Conservation (phyloP, 2,797 vertebrate species). For the Fistularia commersonii region DNA sequence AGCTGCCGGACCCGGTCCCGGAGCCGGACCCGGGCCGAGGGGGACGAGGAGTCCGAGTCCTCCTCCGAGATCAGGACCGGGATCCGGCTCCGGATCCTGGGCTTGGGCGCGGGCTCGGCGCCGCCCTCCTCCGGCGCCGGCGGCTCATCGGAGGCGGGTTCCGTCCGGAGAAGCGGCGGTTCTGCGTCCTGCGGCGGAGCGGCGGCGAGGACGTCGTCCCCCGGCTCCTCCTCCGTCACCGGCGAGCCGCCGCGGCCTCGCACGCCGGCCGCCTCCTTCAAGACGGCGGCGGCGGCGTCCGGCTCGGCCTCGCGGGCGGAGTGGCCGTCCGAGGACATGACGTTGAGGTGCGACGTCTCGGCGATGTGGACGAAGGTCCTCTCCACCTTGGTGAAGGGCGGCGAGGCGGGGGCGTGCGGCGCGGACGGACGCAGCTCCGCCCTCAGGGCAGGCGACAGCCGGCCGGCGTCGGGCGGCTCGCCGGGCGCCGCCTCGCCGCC, state of each 20-base stretch:
- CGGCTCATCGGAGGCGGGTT: no score
- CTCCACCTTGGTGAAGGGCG: slow-evolving; percentile 96
- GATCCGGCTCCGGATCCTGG: slow-evolving; percentile 84
- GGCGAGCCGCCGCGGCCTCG: no score
- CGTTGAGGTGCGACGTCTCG: slow-evolving; percentile 92
- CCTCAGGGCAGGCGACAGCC: slow-evolving; percentile 85
- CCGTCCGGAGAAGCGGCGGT: no score
- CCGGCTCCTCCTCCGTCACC: no score
- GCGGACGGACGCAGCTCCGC: slow-evolving; percentile 82
- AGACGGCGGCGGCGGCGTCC: slow-evolving; percentile 55
- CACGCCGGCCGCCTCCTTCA: slow-evolving; percentile 9
- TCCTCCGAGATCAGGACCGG: slow-evolving; percentile 89
- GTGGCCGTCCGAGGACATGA: slow-evolving; percentile 84
- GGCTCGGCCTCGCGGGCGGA: slow-evolving; percentile 64
- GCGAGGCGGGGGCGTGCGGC: slow-evolving; percentile 76
- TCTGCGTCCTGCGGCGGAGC: no score
- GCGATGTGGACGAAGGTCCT: slow-evolving; percentile 95
- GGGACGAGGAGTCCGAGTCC: slow-evolving; percentile 82
- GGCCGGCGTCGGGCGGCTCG: slow-evolving; percentile 74
- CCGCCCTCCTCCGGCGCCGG: no score
- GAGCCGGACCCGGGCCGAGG: slow-evolving; percentile 80
- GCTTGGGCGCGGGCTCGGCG: slow-evolving; percentile 26
- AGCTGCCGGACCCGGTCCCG: slow-evolving; percentile 78
- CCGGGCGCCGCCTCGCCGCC: slow-evolving; percentile 70
- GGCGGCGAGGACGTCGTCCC: no score